These are phyloP conservation scores for Planiliza haematocheilus DNA, from an alignment of 2,113 vertebrate species.

Conservation along the genomic window DNA sequence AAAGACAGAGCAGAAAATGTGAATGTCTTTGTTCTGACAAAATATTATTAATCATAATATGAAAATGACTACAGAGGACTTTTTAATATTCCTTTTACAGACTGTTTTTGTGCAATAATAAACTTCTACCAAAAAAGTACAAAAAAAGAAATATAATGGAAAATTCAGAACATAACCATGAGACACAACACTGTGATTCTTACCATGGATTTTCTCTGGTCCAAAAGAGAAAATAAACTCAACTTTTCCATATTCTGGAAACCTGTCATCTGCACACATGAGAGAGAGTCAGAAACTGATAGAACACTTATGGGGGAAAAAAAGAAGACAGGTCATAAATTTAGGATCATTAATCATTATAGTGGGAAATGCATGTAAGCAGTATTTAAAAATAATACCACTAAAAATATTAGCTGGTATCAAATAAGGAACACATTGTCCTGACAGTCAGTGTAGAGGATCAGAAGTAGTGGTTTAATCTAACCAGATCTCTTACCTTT, in stretches of 20 bases:
- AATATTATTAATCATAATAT: too few relatives aligned
- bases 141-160: neutral
- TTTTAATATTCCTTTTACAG: neutral
- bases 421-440: too few relatives aligned
- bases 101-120: too few relatives aligned
- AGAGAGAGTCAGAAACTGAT: too few relatives aligned
- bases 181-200: slow-evolving; percentile 12
- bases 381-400: neutral
- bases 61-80: neutral
- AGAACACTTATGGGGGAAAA: too few relatives aligned
- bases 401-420: too few relatives aligned
- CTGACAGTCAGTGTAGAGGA: too few relatives aligned
- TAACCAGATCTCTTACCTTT: slow-evolving; percentile 85
- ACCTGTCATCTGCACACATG: slow-evolving; percentile 89
- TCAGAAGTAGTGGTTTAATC: neutral
- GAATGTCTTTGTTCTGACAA: slow-evolving; percentile 51
- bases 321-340: too few relatives aligned
- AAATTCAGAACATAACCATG: neutral
- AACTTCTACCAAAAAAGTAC: too few relatives aligned
- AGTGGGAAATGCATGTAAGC: neutral
- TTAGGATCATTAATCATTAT: neutral
- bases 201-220: slow-evolving; percentile 98
- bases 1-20: slow-evolving; percentile 55
- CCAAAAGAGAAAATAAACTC: slow-evolving; percentile 98
- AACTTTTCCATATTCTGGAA: slow-evolving; percentile 97